Conservation (phyloP, 2,888 invertebrate genomes). For the Buathra laborator region DNA sequence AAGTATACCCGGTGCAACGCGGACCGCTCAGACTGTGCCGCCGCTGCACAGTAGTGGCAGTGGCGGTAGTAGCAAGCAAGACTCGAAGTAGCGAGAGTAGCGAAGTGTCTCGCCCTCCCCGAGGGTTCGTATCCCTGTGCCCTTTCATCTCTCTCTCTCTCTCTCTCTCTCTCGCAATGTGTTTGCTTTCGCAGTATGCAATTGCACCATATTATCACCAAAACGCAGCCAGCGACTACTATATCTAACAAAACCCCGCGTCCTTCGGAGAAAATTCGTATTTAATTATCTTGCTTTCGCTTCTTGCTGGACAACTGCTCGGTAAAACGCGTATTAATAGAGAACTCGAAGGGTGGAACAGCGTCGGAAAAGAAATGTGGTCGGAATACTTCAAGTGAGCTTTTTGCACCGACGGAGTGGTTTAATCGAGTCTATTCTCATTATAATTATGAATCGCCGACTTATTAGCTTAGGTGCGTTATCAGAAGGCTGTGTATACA, state of each 20-base stretch:
- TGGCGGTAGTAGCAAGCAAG: not conserved
- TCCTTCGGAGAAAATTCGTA: constrained; percentile 52
- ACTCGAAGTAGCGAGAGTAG: constrained; percentile 27
- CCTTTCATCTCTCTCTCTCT: constrained; percentile 20
- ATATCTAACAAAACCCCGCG: constrained; percentile 16
- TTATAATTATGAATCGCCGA: constrained; percentile 4
- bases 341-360: not conserved
- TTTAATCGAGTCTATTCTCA: constrained; percentile 24
- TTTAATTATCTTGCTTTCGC: constrained; percentile 45
- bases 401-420: not conserved
- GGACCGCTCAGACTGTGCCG: constrained; percentile 7
- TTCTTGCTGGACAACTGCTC: too few species aligned
- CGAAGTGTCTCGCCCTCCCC: constrained; percentile 51
- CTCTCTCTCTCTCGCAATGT: constrained; percentile 24
- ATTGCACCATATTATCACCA: constrained; percentile 45
- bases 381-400: not conserved
- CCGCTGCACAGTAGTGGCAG: not conserved
- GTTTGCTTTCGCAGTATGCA: constrained; percentile 45
- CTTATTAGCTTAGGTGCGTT: constrained; percentile 20
- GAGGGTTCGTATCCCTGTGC: constrained; percentile 52
- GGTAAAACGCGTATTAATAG: not conserved
- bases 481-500: not conserved
- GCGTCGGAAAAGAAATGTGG: not conserved
- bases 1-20: constrained; percentile 72
- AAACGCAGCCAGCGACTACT: constrained; percentile 41